Evolutionary conservation across 2,113 vertebrate species (phyloP).

Genomic region (Eonycteris spelaea): DNA sequence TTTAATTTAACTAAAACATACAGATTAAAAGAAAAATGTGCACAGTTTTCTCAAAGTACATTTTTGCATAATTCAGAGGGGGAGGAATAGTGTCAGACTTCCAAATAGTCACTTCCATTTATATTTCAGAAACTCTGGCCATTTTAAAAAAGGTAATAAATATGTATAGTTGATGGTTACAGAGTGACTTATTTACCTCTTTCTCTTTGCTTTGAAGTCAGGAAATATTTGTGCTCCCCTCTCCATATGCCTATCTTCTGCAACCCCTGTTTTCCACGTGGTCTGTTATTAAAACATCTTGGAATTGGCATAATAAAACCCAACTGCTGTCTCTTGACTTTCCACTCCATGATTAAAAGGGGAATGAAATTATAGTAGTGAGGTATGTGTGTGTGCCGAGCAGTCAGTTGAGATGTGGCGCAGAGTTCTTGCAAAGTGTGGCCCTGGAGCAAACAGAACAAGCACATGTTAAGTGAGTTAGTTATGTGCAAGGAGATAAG

Average conservation of each 20-base stretch:
- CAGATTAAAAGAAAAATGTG: not conserved
- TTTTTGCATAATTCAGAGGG: not conserved
- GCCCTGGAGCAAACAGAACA: not conserved
- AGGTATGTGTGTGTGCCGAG: not conserved
- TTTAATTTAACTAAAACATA: not conserved
- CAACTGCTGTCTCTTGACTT: constrained; percentile 56
- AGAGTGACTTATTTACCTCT: constrained; percentile 48
- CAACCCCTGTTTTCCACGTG: not conserved
- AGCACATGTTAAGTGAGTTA: constrained; percentile 59
- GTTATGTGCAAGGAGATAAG: constrained; percentile 16
- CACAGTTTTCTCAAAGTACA: not conserved
- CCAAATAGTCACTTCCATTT: not conserved
- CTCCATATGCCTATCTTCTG: not conserved
- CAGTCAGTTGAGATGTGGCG: constrained; percentile 37
- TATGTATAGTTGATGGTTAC: not conserved
- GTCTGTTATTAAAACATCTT: constrained; percentile 35
- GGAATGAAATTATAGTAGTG: constrained; percentile 33
- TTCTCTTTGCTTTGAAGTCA: constrained; percentile 40
- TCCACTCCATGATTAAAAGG: constrained; percentile 61
- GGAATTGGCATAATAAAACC: constrained; percentile 51
- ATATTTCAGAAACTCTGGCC: constrained; percentile 1
- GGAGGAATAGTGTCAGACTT: not conserved
- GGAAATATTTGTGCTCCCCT: not conserved
- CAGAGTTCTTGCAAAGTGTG: not conserved
- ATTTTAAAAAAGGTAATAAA: constrained; percentile 62